Evolutionary conservation across 2,113 vertebrate species (phyloP).

Genomic region (Ailuropoda melanoleuca): DNA sequence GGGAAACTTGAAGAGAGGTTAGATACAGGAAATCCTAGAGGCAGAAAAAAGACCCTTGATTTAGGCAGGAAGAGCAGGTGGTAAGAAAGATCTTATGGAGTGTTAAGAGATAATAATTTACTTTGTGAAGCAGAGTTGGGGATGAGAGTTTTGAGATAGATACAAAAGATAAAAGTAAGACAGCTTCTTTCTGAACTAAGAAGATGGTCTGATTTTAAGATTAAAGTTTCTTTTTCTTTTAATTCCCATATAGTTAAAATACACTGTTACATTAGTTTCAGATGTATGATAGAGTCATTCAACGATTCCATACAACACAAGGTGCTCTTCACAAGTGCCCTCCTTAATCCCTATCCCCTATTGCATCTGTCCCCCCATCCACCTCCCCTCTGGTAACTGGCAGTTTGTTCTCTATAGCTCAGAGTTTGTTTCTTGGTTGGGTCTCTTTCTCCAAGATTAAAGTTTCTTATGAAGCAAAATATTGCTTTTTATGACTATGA

Average conservation of each 20-base stretch:
- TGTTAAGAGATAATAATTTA: constrained; percentile 7
- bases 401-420: background rate
- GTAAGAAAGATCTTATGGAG: constrained; percentile 16
- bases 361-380: background rate
- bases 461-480: background rate
- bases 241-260: background rate
- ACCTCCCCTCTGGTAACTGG: background rate
- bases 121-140: background rate
- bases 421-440: background rate
- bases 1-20: background rate
- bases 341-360: background rate
- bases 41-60: constrained; percentile 13
- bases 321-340: background rate
- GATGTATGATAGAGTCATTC: background rate
- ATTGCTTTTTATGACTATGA: background rate
- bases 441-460: background rate
- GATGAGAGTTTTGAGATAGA: constrained; percentile 11
- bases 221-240: background rate
- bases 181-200: background rate
- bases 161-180: background rate
- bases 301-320: background rate
- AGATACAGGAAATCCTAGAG: constrained; percentile 13
- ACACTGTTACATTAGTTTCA: background rate
- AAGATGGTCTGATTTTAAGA: constrained; percentile 28
- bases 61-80: background rate